Conservation (phyloP, 1,140 invertebrate species). For the Bombus consobrinus region DNA sequence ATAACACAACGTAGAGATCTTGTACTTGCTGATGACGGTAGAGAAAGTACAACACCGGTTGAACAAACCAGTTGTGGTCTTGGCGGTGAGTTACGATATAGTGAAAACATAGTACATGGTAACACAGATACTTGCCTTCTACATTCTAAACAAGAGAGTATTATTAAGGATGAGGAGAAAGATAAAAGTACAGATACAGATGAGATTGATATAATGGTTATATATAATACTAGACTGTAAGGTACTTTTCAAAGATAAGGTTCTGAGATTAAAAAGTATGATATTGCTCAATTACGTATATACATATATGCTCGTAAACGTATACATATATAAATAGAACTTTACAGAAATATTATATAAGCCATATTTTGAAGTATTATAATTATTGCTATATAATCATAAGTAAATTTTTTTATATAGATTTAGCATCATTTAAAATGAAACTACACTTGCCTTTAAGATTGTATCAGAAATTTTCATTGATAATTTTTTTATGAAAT, state of each 20-base stretch:
- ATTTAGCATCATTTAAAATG: background rate
- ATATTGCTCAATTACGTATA: conserved; percentile 49
- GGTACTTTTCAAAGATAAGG: conserved; percentile 4
- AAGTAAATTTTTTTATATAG: background rate
- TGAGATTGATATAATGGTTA: conserved; percentile 68
- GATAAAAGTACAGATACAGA: conserved; percentile 64
- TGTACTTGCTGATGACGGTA: conserved; percentile 78
- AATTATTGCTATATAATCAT: conserved; percentile 2
- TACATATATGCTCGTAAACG: background rate
- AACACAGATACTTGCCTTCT: conserved; percentile 59
- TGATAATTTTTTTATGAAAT: conserved; percentile 30
- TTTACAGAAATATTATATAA: conserved; percentile 21
- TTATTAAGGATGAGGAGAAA: conserved; percentile 49
- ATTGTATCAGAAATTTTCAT: conserved; percentile 3
- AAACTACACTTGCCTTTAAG: conserved; percentile 8
- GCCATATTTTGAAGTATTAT: conserved; percentile 32
- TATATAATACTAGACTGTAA: conserved; percentile 77
- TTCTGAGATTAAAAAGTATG: conserved; percentile 7
- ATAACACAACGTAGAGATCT: conserved; percentile 83
- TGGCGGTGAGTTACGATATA: conserved; percentile 78
- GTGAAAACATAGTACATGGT: conserved; percentile 59
- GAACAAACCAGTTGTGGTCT: conserved; percentile 78
- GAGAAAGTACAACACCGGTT: conserved; percentile 74
- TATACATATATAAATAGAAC: background rate
- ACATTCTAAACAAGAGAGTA: conserved; percentile 46